These are phyloP conservation scores for Scolopax mira DNA, from an alignment of 2,113 vertebrate species.

Conservation along the genomic window DNA sequence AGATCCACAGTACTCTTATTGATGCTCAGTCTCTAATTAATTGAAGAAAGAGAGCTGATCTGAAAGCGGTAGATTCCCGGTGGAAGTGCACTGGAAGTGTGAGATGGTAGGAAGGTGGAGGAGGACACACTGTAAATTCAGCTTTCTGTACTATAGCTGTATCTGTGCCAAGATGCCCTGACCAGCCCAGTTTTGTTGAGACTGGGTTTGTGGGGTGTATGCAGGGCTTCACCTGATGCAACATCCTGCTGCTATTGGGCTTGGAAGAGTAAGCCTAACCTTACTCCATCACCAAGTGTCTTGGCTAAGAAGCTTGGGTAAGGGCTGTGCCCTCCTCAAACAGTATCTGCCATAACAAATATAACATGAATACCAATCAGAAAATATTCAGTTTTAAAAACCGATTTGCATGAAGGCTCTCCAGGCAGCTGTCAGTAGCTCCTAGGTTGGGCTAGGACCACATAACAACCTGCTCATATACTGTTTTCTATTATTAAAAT, in stretches of 20 bases:
- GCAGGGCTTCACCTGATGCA: background rate
- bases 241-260: background rate
- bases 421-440: background rate
- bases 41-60: background rate
- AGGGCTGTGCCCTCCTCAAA: background rate
- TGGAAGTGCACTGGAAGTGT: background rate
- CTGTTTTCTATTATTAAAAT: background rate
- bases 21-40: background rate
- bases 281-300: background rate
- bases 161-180: background rate
- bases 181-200: background rate
- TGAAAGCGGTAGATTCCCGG: background rate
- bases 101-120: background rate
- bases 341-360: background rate
- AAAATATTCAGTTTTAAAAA: background rate
- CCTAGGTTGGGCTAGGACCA: background rate
- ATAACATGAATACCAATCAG: background rate
- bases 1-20: background rate
- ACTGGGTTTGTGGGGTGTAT: background rate
- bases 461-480: background rate
- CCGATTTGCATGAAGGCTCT: background rate
- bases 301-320: background rate
- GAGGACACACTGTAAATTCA: background rate
- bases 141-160: background rate
- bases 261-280: background rate